phyloP scores from a whole-genome alignment of 2,113 vertebrate genomes.

The Ranitomeya imitator region DNA sequence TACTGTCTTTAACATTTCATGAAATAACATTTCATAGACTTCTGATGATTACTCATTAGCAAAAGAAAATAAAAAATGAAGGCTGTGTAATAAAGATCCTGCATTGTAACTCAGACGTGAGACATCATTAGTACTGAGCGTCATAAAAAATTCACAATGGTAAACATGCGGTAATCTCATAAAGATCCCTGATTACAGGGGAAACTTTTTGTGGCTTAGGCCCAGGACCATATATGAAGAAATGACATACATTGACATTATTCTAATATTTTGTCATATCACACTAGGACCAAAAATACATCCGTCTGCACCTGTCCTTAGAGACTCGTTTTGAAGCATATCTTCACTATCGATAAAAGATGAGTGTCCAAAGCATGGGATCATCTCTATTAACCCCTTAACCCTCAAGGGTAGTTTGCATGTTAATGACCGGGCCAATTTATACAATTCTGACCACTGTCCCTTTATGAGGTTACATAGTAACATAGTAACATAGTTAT shows the following conservation, averaged over 20 bases:
- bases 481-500: no score
- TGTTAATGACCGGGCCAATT: no score
- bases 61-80: conserved; percentile 47
- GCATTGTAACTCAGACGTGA: conserved; percentile 43
- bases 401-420: no score
- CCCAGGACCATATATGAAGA: background rate
- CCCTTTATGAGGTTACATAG: no score
- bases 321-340: no score
- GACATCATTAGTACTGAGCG: conserved; percentile 18
- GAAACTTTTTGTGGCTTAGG: background rate
- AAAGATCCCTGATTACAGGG: background rate
- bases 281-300: no score
- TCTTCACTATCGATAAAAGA: no score
- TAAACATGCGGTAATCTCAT: conserved; percentile 17
- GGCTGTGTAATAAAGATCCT: conserved; percentile 36
- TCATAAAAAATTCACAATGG: conserved; percentile 18
- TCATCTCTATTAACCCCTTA: no score
- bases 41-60: conserved; percentile 55
- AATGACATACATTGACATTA: background rate
- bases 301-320: no score
- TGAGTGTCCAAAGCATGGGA: no score
- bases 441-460: no score
- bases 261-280: no score
- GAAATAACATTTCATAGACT: conserved; percentile 54
- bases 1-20: conserved; percentile 55